Base-by-base conservation (phyloP, 1,140 invertebrate genomes). In the Prorops nasuta region DNA sequence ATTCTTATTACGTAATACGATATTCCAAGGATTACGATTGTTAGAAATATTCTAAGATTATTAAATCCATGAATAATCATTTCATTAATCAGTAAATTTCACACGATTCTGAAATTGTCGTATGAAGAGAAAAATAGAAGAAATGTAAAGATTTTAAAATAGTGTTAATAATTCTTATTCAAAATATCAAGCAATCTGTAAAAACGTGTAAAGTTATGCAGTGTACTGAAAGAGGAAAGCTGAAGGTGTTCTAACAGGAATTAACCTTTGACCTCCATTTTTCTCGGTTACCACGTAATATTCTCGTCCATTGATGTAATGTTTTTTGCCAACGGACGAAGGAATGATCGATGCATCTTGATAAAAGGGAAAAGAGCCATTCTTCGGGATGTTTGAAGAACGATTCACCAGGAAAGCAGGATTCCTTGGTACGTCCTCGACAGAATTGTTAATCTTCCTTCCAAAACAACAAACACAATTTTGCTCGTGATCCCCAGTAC, bases 291-390 rank as follows among this genome's bases (percentile, higher is more conserved):
- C 74, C 0, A 88, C 80, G 63, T 84, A 86, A 73, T 90, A 90
- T 60, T 89, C 84, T 41, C 86, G 77, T 1, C 88, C 88, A 56
- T 90, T 90, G n/a, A 90, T 84, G 10, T 80, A 71, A 44, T 80
- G 78, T 44, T 71, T 80, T 3, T 74, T 77, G 28, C 44, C 21
- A 56, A 54, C 39, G 38, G 18, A 19, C 24, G 43, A 18, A 1
- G 46, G n/a, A 15, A 50, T 8, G 7, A 49, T 15, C 1, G 47
- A 22, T 9, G 6, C 0, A 4, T 18, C 37, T 16, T 42, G 49
- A 32, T 56, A 56, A 15, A 64, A 21, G 15, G 50, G 54, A 49
- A 44, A 55, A 2, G 67, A 49, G 1, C 44, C 62, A 6, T 44
- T 49, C 16, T 51, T 51, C 9, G 55, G 55, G 2, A 49, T 59